phyloP scores from a whole-genome alignment of 2,797 vertebrate species.

The Columba guinea region DNA sequence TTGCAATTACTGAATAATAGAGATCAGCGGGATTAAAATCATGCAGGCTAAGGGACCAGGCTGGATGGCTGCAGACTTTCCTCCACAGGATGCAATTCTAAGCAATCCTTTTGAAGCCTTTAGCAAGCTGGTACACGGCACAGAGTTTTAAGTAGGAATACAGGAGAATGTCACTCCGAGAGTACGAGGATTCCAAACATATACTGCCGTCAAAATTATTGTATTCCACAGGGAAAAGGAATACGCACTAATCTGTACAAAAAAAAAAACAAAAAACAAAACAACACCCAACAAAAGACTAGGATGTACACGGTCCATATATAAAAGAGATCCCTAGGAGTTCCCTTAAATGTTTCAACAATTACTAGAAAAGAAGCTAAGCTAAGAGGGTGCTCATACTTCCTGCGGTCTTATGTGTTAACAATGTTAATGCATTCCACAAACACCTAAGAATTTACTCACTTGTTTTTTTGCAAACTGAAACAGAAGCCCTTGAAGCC shows the following conservation, averaged over 20 bases:
- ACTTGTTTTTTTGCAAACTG: not conserved
- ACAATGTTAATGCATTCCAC: not conserved
- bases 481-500: not conserved
- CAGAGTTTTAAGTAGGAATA: not conserved
- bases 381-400: not conserved
- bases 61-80: not conserved
- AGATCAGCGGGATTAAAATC: not conserved
- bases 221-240: not conserved
- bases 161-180: not conserved
- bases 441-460: not conserved
- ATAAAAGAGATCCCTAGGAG: not conserved
- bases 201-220: not conserved
- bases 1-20: constrained; percentile 3
- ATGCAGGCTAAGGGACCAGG: not conserved
- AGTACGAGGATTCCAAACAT: not conserved
- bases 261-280: not conserved
- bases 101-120: not conserved
- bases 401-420: not conserved
- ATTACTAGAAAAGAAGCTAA: not conserved
- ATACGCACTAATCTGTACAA: not conserved
- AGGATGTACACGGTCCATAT: not conserved
- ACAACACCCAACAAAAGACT: not conserved
- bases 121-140: not conserved
- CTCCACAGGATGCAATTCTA: not conserved
- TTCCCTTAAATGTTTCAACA: not conserved